Evolutionary conservation across 1,140 invertebrate genomes (phyloP).

Genomic region (Drosophila saltans): DNA sequence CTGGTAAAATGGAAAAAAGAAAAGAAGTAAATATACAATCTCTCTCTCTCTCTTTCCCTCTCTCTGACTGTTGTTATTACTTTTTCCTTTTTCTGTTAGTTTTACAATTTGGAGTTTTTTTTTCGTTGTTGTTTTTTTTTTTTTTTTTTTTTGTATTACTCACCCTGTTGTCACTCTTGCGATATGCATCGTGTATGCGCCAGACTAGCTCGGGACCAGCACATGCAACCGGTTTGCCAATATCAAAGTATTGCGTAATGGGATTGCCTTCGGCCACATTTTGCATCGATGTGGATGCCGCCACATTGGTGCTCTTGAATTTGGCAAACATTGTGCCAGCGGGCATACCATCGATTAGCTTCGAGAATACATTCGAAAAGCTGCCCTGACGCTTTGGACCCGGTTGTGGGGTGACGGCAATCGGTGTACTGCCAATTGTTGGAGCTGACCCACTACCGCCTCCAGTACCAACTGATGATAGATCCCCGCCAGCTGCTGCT

Average conservation of each 20-base stretch:
- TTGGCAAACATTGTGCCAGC: slow-evolving; percentile 89
- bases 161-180: slow-evolving; percentile 96
- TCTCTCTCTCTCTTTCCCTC: no score
- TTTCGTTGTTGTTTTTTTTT: no score
- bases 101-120: no score
- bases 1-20: slow-evolving; percentile 86
- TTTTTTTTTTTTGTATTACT: slow-evolving; percentile 65
- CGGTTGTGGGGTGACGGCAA: slow-evolving; percentile 26
- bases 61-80: neutral
- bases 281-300: slow-evolving; percentile 83
- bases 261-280: slow-evolving; percentile 91
- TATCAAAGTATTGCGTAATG: slow-evolving; percentile 93
- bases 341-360: slow-evolving; percentile 83
- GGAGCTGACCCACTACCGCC: slow-evolving; percentile 53
- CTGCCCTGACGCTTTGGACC: slow-evolving; percentile 76
- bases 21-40: neutral
- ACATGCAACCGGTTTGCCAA: slow-evolving; percentile 93
- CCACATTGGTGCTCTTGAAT: slow-evolving; percentile 87
- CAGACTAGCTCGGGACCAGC: slow-evolving; percentile 96
- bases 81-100: neutral
- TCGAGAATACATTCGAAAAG: slow-evolving; percentile 82
- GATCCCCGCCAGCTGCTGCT: slow-evolving; percentile 29
- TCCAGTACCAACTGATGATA: slow-evolving; percentile 23
- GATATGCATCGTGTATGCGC: slow-evolving; percentile 95
- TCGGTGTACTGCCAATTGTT: slow-evolving; percentile 47